Evolutionary conservation across 2,113 vertebrate genomes (phyloP).

Genomic region (Emydocephalus ijimae): DNA sequence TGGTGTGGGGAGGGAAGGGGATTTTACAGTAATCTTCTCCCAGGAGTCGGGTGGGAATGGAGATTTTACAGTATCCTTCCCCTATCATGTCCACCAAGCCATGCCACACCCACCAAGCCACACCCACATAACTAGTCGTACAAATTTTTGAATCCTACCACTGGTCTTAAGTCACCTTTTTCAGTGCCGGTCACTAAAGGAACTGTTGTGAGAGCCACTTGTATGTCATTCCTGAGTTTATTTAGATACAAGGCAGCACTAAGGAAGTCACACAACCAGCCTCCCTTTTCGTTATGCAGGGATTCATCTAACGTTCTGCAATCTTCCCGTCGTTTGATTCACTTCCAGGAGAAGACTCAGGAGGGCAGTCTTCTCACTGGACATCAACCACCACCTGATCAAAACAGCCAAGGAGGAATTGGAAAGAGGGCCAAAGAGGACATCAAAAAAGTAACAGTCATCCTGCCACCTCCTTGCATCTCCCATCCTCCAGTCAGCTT

Average conservation of each 20-base stretch:
- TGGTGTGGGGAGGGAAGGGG: too few species aligned
- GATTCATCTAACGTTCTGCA: not conserved
- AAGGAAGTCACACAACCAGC: fast-evolving
- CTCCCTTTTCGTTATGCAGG: not conserved
- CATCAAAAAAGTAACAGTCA: not conserved
- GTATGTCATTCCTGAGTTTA: not conserved
- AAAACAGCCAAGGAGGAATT: not conserved
- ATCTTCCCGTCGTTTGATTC: not conserved
- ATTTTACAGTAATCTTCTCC: too few species aligned
- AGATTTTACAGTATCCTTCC: too few species aligned
- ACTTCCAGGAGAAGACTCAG: not conserved
- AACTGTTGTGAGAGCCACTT: too few species aligned
- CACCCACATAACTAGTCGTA: too few species aligned
- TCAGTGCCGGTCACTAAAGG: too few species aligned
- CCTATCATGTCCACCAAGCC: too few species aligned
- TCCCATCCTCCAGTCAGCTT: not conserved
- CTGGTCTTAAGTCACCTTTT: too few species aligned
- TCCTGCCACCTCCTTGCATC: not conserved
- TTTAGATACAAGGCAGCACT: not conserved
- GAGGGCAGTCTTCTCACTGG: not conserved
- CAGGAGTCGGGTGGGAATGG: too few species aligned
- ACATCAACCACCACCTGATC: not conserved
- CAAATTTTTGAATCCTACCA: too few species aligned
- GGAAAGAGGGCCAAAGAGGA: not conserved
- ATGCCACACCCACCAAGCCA: too few species aligned